Evolutionary conservation across 2,888 invertebrate species (phyloP).

Genomic region (Acanthosepion lycidas): DNA sequence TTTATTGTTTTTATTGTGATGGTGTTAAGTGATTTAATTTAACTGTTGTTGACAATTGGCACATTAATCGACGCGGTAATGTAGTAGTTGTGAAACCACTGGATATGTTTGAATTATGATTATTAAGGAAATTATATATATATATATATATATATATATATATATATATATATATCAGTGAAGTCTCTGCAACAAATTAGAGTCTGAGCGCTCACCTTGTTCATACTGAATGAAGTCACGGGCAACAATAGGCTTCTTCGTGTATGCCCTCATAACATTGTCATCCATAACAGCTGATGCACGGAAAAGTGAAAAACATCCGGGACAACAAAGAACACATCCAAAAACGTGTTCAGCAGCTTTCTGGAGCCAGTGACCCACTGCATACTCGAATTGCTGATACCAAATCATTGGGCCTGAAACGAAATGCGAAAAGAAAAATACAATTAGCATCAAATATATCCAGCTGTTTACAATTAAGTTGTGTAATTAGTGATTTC

Average conservation of each 20-base stretch:
- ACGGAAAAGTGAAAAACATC: conserved; percentile 91
- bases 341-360: conserved; percentile 99
- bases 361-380: conserved; percentile 99
- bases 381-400: conserved; percentile 98
- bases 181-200: not conserved
- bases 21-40: too few relatives aligned
- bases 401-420: conserved; percentile 98
- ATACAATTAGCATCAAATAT: too few relatives aligned
- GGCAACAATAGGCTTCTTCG: conserved; percentile 82
- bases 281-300: conserved; percentile 91
- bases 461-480: too few relatives aligned
- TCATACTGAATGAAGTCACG: conserved; percentile 92
- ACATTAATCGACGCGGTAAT: too few relatives aligned
- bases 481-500: too few relatives aligned
- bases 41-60: too few relatives aligned
- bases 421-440: not conserved
- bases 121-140: too few relatives aligned
- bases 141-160: too few relatives aligned
- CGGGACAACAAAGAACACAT: conserved; percentile 93
- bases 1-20: too few relatives aligned
- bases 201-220: conserved; percentile 79
- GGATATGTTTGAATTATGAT: too few relatives aligned
- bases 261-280: conserved; percentile 90
- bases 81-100: too few relatives aligned
- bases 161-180: too few relatives aligned